Conservation (phyloP, 2,113 vertebrate genomes). For the Prolemur simus region DNA sequence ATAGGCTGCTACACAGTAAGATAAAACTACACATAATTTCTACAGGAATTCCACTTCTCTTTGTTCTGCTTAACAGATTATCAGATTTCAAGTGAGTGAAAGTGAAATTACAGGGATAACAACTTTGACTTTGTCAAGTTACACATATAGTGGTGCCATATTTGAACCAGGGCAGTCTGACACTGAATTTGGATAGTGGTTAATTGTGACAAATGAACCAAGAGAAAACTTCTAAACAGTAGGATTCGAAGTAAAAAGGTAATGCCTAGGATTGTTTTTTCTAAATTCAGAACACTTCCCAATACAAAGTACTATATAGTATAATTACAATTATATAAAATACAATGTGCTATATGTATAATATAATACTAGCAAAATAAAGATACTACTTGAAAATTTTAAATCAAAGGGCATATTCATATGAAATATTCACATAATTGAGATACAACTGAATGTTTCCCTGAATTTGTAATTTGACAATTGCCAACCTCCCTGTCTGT, state of each 20-base stretch:
- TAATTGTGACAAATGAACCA: neutral
- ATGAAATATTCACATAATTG: neutral
- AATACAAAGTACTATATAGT: neutral
- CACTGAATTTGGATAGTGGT: neutral
- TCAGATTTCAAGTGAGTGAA: neutral
- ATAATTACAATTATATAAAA: neutral
- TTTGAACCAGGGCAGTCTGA: neutral
- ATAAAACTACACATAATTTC: neutral
- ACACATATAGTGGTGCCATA: neutral
- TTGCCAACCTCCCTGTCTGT: neutral
- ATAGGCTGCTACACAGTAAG: too few species aligned
- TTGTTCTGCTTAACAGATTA: neutral
- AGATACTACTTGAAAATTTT: neutral
- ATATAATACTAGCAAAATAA: neutral
- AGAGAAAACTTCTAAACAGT: neutral
- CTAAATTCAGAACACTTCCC: conserved; percentile 22
- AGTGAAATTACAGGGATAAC: neutral
- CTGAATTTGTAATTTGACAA: neutral
- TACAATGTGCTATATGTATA: neutral
- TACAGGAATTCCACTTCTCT: neutral
- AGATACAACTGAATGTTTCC: neutral
- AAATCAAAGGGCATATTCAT: neutral
- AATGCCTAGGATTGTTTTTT: neutral
- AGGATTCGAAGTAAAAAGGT: neutral
- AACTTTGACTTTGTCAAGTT: neutral